Conservation (phyloP, 2,113 vertebrate species). For the Ursus arctos region DNA sequence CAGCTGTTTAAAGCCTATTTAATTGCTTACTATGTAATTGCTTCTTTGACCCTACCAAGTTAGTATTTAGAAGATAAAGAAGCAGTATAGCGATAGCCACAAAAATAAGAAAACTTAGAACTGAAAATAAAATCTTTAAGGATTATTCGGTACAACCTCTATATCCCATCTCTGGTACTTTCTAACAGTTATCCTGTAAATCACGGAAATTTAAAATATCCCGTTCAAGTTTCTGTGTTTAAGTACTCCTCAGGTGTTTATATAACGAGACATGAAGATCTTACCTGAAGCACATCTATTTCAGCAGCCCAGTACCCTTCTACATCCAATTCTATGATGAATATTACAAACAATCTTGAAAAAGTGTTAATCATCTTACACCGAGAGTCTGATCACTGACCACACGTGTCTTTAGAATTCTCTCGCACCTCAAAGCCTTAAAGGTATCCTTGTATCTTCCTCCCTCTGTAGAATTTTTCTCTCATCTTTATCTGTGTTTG, state of each 20-base stretch:
- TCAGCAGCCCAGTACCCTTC: neutral
- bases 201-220: neutral
- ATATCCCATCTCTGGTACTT: neutral
- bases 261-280: neutral
- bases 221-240: neutral
- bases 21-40: neutral
- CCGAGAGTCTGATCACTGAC: neutral
- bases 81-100: neutral
- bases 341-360: neutral
- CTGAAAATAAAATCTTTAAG: slow-evolving; percentile 10
- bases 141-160: neutral
- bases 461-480: neutral
- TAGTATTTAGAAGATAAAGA: neutral
- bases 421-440: neutral
- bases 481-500: neutral
- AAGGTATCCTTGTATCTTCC: neutral
- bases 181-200: neutral
- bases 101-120: neutral
- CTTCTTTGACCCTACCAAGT: neutral
- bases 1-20: neutral
- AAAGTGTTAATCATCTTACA: neutral
- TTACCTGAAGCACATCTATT: neutral
- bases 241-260: neutral
- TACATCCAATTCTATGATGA: neutral
- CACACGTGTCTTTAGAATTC: neutral